Evolutionary conservation across 2,797 vertebrate species (phyloP).

Genomic region (Dallia pectoralis): DNA sequence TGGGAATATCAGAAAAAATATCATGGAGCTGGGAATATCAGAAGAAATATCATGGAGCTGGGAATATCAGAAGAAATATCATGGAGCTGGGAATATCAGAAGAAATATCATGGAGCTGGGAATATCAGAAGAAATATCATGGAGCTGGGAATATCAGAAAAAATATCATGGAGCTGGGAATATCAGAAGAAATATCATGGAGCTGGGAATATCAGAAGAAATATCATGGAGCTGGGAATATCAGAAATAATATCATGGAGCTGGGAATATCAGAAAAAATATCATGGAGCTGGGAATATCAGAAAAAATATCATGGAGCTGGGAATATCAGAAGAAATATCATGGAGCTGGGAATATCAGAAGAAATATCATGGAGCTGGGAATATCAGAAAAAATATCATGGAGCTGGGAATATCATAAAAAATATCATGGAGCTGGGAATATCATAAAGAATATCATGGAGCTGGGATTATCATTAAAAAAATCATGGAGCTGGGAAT

Average conservation of each 20-base stretch:
- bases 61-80: slow-evolving; percentile 55
- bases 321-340: slow-evolving; percentile 53
- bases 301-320: slow-evolving; percentile 86
- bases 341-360: slow-evolving; percentile 79
- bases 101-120: slow-evolving; percentile 87
- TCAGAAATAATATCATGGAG: slow-evolving; percentile 80
- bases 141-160: slow-evolving; percentile 69
- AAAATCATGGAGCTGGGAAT: slow-evolving; percentile 81
- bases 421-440: slow-evolving; percentile 87
- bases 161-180: slow-evolving; percentile 86
- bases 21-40: slow-evolving; percentile 81
- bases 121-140: slow-evolving; percentile 75
- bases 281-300: slow-evolving; percentile 82
- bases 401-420: slow-evolving; percentile 72
- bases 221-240: slow-evolving; percentile 83
- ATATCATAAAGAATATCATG: slow-evolving; percentile 75
- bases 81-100: slow-evolving; percentile 77
- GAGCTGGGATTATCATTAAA: slow-evolving; percentile 74
- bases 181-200: slow-evolving; percentile 77
- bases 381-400: slow-evolving; percentile 69
- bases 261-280: slow-evolving; percentile 67
- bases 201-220: slow-evolving; percentile 69
- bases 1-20: slow-evolving; percentile 58
- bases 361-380: slow-evolving; percentile 87
- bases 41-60: slow-evolving; percentile 87